These are phyloP conservation scores for Leguminivora glycinivorella DNA, from an alignment of 1,140 invertebrate genomes.

Conservation along the genomic window DNA sequence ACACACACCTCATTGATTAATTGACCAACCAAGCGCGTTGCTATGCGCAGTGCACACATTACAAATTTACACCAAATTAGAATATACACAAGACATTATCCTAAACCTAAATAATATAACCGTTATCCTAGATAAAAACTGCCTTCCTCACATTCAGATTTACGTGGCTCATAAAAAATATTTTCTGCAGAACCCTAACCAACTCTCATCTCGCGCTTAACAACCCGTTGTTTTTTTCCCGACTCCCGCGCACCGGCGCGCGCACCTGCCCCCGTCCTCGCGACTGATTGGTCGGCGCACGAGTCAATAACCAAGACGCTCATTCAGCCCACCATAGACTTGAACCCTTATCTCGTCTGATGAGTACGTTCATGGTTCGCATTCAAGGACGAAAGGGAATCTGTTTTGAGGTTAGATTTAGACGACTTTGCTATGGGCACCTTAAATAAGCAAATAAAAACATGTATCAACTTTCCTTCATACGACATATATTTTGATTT, in stretches of 20 bases:
- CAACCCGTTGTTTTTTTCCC: conserved; percentile 21
- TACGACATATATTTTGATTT: too few relatives aligned
- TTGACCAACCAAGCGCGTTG: too few relatives aligned
- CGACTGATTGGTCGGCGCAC: conserved; percentile 45
- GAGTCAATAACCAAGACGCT: conserved; percentile 48
- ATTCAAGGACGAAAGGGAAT: conserved; percentile 20
- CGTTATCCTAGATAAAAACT: too few relatives aligned
- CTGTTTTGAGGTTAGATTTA: not conserved
- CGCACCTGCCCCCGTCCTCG: conserved; percentile 47
- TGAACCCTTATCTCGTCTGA: conserved; percentile 40
- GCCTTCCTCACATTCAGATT: too few relatives aligned
- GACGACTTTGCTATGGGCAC: not conserved
- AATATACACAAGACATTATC: too few relatives aligned
- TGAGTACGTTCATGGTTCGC: not conserved
- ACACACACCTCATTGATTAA: too few relatives aligned
- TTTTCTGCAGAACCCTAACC: not conserved
- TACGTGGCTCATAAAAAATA: not conserved
- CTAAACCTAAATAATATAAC: too few relatives aligned
- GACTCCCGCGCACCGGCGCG: conserved; percentile 37
- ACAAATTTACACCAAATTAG: too few relatives aligned
- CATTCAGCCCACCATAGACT: conserved; percentile 44
- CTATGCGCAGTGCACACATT: too few relatives aligned
- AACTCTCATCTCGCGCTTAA: not conserved
- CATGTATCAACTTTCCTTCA: not conserved
- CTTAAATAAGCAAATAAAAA: not conserved